phyloP scores from a whole-genome alignment of 1,140 invertebrate genomes.

The Trissolcus basalis region DNA sequence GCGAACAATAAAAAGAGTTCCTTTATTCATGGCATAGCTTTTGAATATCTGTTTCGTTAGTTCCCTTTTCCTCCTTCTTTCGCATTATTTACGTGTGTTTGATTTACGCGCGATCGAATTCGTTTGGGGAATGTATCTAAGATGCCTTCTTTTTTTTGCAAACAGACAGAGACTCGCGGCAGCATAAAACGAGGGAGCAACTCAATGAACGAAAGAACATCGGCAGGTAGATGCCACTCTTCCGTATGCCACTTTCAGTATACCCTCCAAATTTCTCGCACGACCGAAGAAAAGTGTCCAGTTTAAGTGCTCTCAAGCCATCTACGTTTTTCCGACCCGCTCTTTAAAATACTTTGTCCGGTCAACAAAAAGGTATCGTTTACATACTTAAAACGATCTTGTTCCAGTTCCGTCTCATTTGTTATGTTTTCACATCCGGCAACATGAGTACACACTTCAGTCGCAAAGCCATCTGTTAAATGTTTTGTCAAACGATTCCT shows the following conservation, averaged over 20 bases:
- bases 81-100: conserved; percentile 47
- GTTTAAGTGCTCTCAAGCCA: conserved; percentile 34
- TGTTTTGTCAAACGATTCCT: conserved; percentile 3
- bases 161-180: conserved; percentile 32
- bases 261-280: conserved; percentile 43
- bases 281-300: conserved; percentile 49
- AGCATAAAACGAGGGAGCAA: conserved; percentile 30
- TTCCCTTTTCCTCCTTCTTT: conserved; percentile 46
- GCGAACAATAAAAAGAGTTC: conserved; percentile 75
- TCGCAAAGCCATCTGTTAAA: conserved; percentile 31
- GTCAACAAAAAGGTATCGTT: conserved; percentile 47
- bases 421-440: conserved; percentile 44
- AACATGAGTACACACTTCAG: conserved; percentile 6
- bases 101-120: conserved; percentile 53
- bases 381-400: conserved; percentile 30
- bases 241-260: conserved; percentile 50
- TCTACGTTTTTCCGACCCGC: conserved; percentile 21
- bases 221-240: conserved; percentile 47
- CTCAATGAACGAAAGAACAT: conserved; percentile 46
- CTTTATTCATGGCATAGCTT: conserved; percentile 63
- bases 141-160: conserved; percentile 32
- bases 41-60: conserved; percentile 48
- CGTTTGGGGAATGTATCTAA: conserved; percentile 45
- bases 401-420: conserved; percentile 48
- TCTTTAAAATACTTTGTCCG: conserved; percentile 27